Percentiles rank a stretch among this genome's conserved stretches.
Conservation (phyloP, 2,797 vertebrate species). For the Tarsius wallacei region DNA sequence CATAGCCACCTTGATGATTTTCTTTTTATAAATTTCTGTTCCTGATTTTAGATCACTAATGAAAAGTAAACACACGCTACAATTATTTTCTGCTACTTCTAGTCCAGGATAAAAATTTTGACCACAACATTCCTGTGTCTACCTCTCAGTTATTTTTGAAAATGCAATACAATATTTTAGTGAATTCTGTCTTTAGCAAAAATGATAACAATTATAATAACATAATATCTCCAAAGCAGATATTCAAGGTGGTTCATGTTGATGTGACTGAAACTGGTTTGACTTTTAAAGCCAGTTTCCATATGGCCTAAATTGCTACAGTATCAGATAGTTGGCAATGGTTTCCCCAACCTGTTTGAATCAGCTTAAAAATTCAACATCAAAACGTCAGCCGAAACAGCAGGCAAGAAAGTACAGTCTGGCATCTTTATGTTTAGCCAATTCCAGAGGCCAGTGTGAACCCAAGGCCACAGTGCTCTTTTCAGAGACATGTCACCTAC, state of each 20-base stretch:
- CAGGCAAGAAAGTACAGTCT: conserved; percentile 55
- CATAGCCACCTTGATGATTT: neutral
- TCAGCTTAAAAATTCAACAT: conserved; percentile 54
- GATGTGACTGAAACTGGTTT: conserved; percentile 17
- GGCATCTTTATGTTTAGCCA: neutral
- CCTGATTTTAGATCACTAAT: neutral
- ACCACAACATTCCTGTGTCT: neutral
- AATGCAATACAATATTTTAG: neutral
- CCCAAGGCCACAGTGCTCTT: neutral
- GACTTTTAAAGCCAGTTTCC: conserved; percentile 15
- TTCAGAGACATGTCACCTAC: neutral
- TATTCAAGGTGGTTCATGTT: neutral
- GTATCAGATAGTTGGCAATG: conserved; percentile 6
- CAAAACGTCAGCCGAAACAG: conserved; percentile 48
- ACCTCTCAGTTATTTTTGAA: neutral
- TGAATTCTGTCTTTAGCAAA: neutral
- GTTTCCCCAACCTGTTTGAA: conserved; percentile 50
- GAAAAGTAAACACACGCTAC: neutral
- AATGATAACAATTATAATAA: neutral
- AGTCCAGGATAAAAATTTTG: neutral
- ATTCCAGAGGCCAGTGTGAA: conserved; percentile 28
- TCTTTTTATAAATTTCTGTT: conserved; percentile 5
- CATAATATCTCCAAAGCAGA: neutral
- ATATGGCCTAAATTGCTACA: neutral
- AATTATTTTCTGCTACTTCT: neutral